Conservation (phyloP, 2,888 invertebrate genomes). For the Pocota personata region DNA sequence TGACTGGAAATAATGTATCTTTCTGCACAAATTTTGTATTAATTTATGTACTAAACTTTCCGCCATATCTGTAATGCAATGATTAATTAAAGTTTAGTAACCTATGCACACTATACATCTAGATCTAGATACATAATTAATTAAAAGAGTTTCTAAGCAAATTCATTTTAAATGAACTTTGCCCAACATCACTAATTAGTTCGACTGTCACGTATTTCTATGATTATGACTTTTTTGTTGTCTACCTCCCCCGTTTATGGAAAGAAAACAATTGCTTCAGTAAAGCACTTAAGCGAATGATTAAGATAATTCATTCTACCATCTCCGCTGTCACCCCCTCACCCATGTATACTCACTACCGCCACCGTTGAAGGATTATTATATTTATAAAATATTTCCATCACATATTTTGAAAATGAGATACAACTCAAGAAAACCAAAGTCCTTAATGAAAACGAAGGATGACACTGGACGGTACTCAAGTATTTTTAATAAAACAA, state of each 20-base stretch:
- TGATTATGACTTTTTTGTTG: conserved; percentile 56
- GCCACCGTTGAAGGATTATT: conserved; percentile 34
- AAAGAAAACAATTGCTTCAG: conserved; percentile 62
- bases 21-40: too few species aligned
- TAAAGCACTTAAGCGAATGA: conserved; percentile 70
- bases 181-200: conserved; percentile 58
- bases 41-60: too few species aligned
- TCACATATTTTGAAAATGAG: conserved; percentile 74
- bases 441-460: conserved; percentile 71
- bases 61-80: background rate
- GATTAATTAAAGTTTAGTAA: background rate
- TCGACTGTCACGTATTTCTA: conserved; percentile 61
- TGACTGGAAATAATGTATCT: too few species aligned
- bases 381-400: conserved; percentile 73
- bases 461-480: conserved; percentile 28
- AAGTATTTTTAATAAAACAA: conserved; percentile 43
- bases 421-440: conserved; percentile 62
- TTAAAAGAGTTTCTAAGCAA: conserved; percentile 57
- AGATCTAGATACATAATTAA: conserved; percentile 15
- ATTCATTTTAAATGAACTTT: conserved; percentile 47
- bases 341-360: background rate
- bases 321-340: background rate
- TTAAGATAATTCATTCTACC: conserved; percentile 69
- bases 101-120: background rate
- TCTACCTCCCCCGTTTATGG: background rate